Base-by-base conservation (phyloP, 2,888 invertebrate genomes). In the Adelphocoris suturalis region DNA sequence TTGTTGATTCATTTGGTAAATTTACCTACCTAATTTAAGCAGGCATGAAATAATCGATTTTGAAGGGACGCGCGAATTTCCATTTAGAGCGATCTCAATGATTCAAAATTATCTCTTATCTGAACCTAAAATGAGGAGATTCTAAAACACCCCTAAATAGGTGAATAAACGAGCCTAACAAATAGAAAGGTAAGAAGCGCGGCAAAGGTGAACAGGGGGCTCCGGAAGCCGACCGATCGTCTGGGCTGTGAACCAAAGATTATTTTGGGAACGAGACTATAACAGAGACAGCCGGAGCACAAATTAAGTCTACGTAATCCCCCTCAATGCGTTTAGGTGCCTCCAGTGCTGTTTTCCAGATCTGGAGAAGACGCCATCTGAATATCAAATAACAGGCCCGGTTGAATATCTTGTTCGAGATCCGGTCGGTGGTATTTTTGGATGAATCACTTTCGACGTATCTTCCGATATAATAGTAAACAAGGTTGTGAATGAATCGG, bases 281-380 rank as follows among this genome's bases (percentile, higher is more conserved):
- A n/a, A 19, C 46, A 47, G 78, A 80, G 78, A 46, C 78, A 46
- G 37, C 47, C 78, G 37, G 78, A 80, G n/a, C 78, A 80, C 78
- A 80, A 80, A 80, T 80, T 80, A 80, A 80, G 46, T 47, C 78
- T 80, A 47, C n/a, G 19, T 37, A 80, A 80, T 80, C 47, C 78
- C 78, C 78, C 46, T 46, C 37, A 80, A n/a, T 47, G 78, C 16
- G 47, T 47, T 47, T 80, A n/a, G n/a, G 37, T 5, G 5, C 47
- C 46, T 46, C 78, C 37, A 46, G 46, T 5, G 46, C 14, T 11
- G 37, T 37, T 47, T 47, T 47, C 78, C 47, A 47, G 12, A 76
- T 23, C 28, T 14, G 76, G 27, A 27, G 37, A 37, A 47, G 46
- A 46, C 16, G 78, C n/a, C 78, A 47, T 47, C 78, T 14, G 46